Conservation (phyloP, 1,140 invertebrate genomes). For the Drosophila arizonae region DNA sequence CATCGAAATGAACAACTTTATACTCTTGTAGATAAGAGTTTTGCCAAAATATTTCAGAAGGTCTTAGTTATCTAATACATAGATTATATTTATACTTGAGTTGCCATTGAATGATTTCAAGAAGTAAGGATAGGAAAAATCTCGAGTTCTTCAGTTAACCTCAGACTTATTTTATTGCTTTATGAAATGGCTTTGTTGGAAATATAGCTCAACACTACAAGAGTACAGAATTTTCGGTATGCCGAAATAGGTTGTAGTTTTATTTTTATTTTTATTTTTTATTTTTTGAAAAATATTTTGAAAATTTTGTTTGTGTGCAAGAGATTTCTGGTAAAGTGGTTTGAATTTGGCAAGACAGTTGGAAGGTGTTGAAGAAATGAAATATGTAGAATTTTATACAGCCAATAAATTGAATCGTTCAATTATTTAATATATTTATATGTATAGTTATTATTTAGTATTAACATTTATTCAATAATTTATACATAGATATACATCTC, state of each 20-base stretch:
- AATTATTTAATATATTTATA: slow-evolving; percentile 23
- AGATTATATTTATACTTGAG: too few relatives aligned
- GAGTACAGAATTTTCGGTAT: too few relatives aligned
- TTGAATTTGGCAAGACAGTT: slow-evolving; percentile 11
- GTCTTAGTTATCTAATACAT: too few relatives aligned
- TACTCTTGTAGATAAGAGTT: background rate
- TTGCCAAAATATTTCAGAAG: too few relatives aligned
- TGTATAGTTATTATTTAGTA: slow-evolving; percentile 15
- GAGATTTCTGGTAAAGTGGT: slow-evolving; percentile 6
- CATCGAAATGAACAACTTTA: background rate
- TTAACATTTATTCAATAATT: slow-evolving; percentile 14
- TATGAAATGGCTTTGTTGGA: too few relatives aligned
- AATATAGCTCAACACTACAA: too few relatives aligned
- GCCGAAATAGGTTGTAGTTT: too few relatives aligned
- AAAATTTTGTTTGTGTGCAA: slow-evolving; percentile 13
- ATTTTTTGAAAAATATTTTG: background rate
- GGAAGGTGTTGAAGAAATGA: slow-evolving; percentile 2
- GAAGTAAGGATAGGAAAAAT: too few relatives aligned
- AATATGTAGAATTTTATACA: slow-evolving; percentile 13
- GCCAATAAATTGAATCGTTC: slow-evolving; percentile 18
- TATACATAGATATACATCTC: slow-evolving; percentile 39
- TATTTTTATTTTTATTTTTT: background rate
- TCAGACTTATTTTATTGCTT: too few relatives aligned
- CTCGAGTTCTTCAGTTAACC: too few relatives aligned
- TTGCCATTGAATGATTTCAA: too few relatives aligned